phyloP scores from a whole-genome alignment of 2,888 invertebrate genomes.

The Gerris lacustris region DNA sequence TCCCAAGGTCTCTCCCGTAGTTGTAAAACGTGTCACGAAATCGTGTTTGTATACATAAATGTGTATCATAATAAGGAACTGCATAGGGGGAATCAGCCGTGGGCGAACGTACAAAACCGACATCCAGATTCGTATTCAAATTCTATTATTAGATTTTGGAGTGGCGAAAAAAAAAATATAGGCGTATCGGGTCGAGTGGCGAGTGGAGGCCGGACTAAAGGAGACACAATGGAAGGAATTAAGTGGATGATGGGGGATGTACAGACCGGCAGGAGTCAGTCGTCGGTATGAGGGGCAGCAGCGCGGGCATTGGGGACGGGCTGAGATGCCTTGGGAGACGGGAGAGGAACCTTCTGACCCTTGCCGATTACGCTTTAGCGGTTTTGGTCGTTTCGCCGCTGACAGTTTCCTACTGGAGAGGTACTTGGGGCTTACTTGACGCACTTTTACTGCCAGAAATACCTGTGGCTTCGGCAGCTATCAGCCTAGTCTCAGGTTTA shows the following conservation, averaged over 20 bases:
- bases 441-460: constrained; percentile 54
- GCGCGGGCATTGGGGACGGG: constrained; percentile 51
- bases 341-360: constrained; percentile 47
- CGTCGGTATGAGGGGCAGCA: constrained; percentile 48
- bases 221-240: not conserved
- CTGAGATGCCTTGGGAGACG: constrained; percentile 45
- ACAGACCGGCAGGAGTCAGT: constrained; percentile 9
- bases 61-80: not conserved
- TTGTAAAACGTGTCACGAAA: no score
- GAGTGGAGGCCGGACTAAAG: not conserved
- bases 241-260: constrained; percentile 10
- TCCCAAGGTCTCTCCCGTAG: no score
- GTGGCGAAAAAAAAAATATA: not conserved
- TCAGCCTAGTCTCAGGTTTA: constrained; percentile 58
- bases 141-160: not conserved
- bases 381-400: constrained; percentile 62
- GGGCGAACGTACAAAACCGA: no score
- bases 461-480: constrained; percentile 48
- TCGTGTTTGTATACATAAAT: no score
- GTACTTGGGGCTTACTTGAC: constrained; percentile 70
- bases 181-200: not conserved
- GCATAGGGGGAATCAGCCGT: not conserved
- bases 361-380: constrained; percentile 60
- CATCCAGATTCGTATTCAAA: not conserved
- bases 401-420: constrained; percentile 76